Evolutionary conservation across 1,140 invertebrate genomes (phyloP), one percentile per base, ranked within the genome.

Genomic region (Diabrotica virgifera): DNA sequence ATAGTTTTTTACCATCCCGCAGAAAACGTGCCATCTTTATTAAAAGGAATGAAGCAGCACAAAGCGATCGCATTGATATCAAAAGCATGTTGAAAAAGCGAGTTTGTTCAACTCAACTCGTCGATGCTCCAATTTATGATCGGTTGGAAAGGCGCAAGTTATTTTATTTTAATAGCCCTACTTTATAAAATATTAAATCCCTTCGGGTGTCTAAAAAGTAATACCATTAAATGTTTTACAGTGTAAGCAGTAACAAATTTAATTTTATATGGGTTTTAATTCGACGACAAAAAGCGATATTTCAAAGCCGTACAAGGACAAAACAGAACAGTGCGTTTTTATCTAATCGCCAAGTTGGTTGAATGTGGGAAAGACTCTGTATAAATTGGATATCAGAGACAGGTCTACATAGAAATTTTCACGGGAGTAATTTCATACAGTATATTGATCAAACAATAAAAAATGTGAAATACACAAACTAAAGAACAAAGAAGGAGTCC

Each of bases 81-180:
- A 46, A 46, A 46, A 10, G 8, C 40, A 46, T 46, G 8, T 46
- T 46, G n/a, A 46, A 46, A 46, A 46, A 8, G 40, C n/a, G 24
- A 46, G 40, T 46, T 46, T 46, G 40, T 46, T 46, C 40, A 46
- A 46, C 40, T 46, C 40, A 46, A 46, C 40, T 46, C 40, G 40
- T n/a, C 40, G 40, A 46, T 46, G 40, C 40, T 46, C 40, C 40
- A 46, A 46, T 46, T 46, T 46, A 46, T 46, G 8, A 46, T 46
- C 40, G 8, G n/a, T 10, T 10, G 8, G 8, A 46, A 46, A 46
- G 40, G 40, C n/a, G 40, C 40, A 46, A 46, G 40, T 46, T 46
- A 46, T 46, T 46, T 46, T 46, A 46, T 46, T 46, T 46, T 46
- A 46, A 46, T 46, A 46, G 40, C 40, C 40, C 40, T 46, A 46